Evolutionary conservation across 2,888 invertebrate genomes (phyloP), one percentile per base, ranked within the genome.

Genomic region (Polydrusus tereticollis): DNA sequence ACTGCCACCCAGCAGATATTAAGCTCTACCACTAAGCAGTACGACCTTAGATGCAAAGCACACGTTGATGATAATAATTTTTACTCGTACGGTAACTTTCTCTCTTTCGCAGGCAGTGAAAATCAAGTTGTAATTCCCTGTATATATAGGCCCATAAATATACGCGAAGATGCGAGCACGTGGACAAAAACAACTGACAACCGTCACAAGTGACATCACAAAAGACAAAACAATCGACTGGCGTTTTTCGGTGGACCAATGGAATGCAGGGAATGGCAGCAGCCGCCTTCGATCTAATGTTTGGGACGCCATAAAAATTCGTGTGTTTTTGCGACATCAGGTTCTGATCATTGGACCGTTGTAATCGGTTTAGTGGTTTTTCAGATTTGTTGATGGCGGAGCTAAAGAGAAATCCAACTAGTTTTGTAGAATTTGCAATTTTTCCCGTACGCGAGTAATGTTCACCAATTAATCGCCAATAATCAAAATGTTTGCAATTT

Each of bases 221-320:
- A 59, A 52, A 64, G 72, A 72, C 64, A 73, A 58, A 69, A 73
- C 73, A 73, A 73, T 73, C 69, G 69, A 65, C 58, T 16, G 38
- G 41, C 59, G 73, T 69, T 73, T 73, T 69, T 73, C 50, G 33
- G 45, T 50, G n/a, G 55, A 20, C 60, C 57, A 74, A 78, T 65
- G 73, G 78, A 78, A 81, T 78, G 77, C 77, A 60, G 78, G 75
- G 82, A 82, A 83, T 83, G 81, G 79, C 77, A 75, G 72, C 73
- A 82, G 83, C 83, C 83, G 83, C 83, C 83, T 82, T 77, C 75
- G 78, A 78, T 82, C 80, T 81, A 79, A 83, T 83, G 82, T 81
- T 81, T 75, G 79, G 78, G 82, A 83, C 82, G 82, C 83, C 83
- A 83, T 84, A 83, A 84, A 84, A 84, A 84, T 84, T 83, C 83